Evolutionary conservation across 2,797 vertebrate genomes (phyloP).

Genomic region (Silurus aristotelis): DNA sequence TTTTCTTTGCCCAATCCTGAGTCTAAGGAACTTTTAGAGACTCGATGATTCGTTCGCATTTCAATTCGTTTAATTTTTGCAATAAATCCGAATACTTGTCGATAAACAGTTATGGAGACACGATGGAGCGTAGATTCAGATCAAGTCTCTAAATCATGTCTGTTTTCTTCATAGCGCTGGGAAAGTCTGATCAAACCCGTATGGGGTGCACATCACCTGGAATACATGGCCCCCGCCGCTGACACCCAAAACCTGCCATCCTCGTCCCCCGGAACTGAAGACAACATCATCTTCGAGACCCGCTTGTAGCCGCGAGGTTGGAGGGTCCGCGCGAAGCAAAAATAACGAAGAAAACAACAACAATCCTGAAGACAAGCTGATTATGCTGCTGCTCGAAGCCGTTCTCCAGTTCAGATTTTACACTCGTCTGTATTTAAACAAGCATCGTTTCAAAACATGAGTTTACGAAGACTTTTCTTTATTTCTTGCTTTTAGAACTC

Average conservation of each 20-base stretch:
- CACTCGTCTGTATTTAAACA: not conserved
- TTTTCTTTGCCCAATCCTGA: no score
- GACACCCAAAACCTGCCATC: constrained; percentile 80
- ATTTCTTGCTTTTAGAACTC: no score
- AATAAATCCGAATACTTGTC: not conserved
- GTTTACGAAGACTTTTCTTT: no score
- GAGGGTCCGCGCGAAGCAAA: not conserved
- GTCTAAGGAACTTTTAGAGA: no score
- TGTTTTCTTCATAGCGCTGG: constrained; percentile 79
- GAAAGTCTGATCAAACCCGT: constrained; percentile 81
- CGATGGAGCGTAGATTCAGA: not conserved
- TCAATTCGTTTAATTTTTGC: not conserved
- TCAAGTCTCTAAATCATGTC: not conserved
- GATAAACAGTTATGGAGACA: not conserved
- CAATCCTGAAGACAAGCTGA: constrained; percentile 48
- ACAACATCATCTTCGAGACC: constrained; percentile 89
- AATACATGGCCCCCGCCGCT: constrained; percentile 85
- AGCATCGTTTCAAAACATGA: not conserved
- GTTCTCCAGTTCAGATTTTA: constrained; percentile 13
- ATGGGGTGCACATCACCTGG: constrained; percentile 90
- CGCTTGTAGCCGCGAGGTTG: constrained; percentile 76
- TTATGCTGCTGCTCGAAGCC: constrained; percentile 7
- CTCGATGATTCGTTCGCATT: no score
- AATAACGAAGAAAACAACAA: no score
- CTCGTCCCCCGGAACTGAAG: constrained; percentile 79